These are phyloP conservation scores for Lepus townsendii DNA, from an alignment of 2,797 vertebrate species.

Conservation along the genomic window DNA sequence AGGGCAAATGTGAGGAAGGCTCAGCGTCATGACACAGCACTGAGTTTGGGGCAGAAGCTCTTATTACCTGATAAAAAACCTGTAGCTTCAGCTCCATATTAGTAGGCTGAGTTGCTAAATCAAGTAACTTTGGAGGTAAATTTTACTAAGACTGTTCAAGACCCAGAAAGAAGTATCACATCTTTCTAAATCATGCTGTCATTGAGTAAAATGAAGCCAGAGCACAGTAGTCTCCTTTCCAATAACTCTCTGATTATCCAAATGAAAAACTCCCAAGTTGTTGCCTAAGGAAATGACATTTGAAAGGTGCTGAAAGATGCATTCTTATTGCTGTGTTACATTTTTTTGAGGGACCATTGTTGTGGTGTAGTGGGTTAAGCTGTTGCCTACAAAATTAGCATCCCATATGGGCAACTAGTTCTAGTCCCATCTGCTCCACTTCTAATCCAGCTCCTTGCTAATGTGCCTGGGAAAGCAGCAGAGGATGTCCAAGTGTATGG, in stretches of 20 bases:
- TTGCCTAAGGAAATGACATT: constrained; percentile 18
- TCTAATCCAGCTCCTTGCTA: too few species aligned
- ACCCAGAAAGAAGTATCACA: neutral
- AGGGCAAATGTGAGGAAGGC: neutral
- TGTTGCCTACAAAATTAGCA: too few species aligned
- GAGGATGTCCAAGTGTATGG: too few species aligned
- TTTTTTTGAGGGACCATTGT: neutral
- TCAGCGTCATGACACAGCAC: neutral
- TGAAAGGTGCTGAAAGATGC: neutral
- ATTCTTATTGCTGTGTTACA: constrained; percentile 27
- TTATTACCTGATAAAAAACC: neutral
- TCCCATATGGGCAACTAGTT: too few species aligned
- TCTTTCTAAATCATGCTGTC: constrained; percentile 20
- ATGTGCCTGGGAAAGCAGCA: too few species aligned
- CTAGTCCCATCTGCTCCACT: too few species aligned
- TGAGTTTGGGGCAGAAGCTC: neutral
- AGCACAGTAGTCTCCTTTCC: neutral
- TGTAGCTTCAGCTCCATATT: neutral
- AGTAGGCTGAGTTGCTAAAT: neutral
- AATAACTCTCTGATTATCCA: constrained; percentile 57
- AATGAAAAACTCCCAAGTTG: constrained; percentile 9
- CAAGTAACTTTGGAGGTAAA: neutral
- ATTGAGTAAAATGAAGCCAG: neutral
- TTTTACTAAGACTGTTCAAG: neutral
- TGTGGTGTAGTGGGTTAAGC: too few species aligned